Conservation (phyloP, 2,888 invertebrate species). For the Herminia tarsipennalis region DNA sequence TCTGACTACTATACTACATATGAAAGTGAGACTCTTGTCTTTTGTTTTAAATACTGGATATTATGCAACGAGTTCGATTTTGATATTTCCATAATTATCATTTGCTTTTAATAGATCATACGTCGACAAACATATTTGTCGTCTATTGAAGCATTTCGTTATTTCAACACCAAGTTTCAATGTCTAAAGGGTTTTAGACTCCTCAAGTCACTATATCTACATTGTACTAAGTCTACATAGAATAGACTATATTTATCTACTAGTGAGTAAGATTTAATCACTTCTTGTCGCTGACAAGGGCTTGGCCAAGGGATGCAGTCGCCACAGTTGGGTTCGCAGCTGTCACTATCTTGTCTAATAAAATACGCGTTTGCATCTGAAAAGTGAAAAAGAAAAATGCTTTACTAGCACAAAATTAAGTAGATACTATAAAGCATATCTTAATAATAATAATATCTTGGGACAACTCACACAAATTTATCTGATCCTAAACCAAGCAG, state of each 20-base stretch:
- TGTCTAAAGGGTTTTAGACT: conserved; percentile 19
- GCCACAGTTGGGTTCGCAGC: conserved; percentile 73
- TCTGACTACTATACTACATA: no score
- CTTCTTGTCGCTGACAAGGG: conserved; percentile 75
- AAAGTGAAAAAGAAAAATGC: conserved; percentile 4
- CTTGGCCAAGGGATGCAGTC: conserved; percentile 76
- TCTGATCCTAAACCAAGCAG: no score
- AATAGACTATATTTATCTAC: conserved; percentile 5
- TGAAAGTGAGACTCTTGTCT: no score
- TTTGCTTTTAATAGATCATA: not conserved
- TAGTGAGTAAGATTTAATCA: conserved; percentile 44
- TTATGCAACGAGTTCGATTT: no score
- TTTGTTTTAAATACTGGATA: no score
- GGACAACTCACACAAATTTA: no score
- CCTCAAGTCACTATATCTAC: conserved; percentile 15
- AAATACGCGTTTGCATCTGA: conserved; percentile 69
- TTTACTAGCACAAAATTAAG: no score
- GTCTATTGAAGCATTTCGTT: no score
- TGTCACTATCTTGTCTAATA: conserved; percentile 74
- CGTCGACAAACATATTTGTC: no score
- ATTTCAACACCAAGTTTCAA: no score
- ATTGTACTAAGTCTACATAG: conserved; percentile 13
- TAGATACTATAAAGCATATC: not conserved
- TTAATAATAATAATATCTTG: no score
- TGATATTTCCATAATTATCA: not conserved